Evolutionary conservation across 2,888 invertebrate genomes (phyloP).

Genomic region (Orchesella flavescens): DNA sequence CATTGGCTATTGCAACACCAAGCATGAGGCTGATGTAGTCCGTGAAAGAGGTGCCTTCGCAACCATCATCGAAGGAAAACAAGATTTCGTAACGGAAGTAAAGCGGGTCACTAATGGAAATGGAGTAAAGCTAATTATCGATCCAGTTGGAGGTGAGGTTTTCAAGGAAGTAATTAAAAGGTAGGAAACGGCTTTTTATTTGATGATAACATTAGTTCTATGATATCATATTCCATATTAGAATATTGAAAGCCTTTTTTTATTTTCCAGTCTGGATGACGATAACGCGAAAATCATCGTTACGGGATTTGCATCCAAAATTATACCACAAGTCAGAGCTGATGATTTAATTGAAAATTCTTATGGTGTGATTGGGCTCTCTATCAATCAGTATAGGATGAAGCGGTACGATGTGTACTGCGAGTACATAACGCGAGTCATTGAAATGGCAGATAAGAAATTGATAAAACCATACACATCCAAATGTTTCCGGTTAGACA

Average conservation of each 20-base stretch:
- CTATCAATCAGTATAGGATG: slow-evolving; percentile 76
- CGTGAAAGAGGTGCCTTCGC: slow-evolving; percentile 78
- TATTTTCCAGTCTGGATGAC: slow-evolving; percentile 77
- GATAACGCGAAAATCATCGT: slow-evolving; percentile 77
- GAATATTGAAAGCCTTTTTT: no score
- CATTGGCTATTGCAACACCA: slow-evolving; percentile 81
- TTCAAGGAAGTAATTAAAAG: slow-evolving; percentile 78
- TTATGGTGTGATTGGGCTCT: slow-evolving; percentile 77
- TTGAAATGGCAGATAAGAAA: slow-evolving; percentile 79
- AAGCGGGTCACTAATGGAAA: slow-evolving; percentile 78
- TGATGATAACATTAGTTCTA: background rate
- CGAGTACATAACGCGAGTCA: slow-evolving; percentile 78
- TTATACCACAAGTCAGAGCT: slow-evolving; percentile 74
- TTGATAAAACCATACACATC: slow-evolving; percentile 79
- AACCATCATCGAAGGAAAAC: slow-evolving; percentile 78
- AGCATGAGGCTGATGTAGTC: slow-evolving; percentile 73
- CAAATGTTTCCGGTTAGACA: slow-evolving; percentile 77
- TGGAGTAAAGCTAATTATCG: slow-evolving; percentile 80
- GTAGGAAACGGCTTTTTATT: no score
- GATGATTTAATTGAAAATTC: slow-evolving; percentile 73
- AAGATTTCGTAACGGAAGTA: slow-evolving; percentile 77
- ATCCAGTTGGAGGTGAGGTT: slow-evolving; percentile 80
- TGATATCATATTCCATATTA: no score
- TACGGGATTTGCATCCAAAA: slow-evolving; percentile 76
- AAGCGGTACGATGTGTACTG: slow-evolving; percentile 78